Evolutionary conservation across 2,797 vertebrate species (phyloP).

Genomic region (Chanos chanos): DNA sequence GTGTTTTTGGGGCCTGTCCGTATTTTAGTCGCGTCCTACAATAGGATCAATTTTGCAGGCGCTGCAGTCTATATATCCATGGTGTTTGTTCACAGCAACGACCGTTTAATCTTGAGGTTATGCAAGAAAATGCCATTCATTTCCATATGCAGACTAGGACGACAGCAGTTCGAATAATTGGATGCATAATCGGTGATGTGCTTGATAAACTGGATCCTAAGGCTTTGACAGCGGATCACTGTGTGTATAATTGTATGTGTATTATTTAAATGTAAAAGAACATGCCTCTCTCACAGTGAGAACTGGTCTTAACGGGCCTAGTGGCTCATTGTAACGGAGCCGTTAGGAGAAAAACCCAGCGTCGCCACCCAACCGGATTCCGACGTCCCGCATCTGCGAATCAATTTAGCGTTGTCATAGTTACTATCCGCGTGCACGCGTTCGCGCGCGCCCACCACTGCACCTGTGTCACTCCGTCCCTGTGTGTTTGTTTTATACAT

Average conservation of each 20-base stretch:
- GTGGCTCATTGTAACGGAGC: not conserved
- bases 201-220: too few species aligned
- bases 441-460: slow-evolving; percentile 65
- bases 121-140: too few species aligned
- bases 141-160: too few species aligned
- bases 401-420: slow-evolving; percentile 79
- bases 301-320: not conserved
- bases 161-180: too few species aligned
- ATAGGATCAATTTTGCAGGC: slow-evolving; percentile 70
- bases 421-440: too few species aligned
- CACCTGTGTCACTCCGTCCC: slow-evolving; percentile 75
- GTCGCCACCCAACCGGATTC: slow-evolving; percentile 63
- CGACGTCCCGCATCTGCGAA: slow-evolving; percentile 69
- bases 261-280: slow-evolving; percentile 1
- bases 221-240: too few species aligned
- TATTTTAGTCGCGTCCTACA: slow-evolving; percentile 71
- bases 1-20: slow-evolving; percentile 70
- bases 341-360: slow-evolving; percentile 28
- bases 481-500: slow-evolving; percentile 41
- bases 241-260: not conserved
- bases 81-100: too few species aligned
- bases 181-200: too few species aligned
- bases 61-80: slow-evolving; percentile 55
- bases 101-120: too few species aligned
- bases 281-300: slow-evolving; percentile 6